Evolutionary conservation across 2,113 vertebrate genomes (phyloP).

Genomic region (Sula dactylatra): DNA sequence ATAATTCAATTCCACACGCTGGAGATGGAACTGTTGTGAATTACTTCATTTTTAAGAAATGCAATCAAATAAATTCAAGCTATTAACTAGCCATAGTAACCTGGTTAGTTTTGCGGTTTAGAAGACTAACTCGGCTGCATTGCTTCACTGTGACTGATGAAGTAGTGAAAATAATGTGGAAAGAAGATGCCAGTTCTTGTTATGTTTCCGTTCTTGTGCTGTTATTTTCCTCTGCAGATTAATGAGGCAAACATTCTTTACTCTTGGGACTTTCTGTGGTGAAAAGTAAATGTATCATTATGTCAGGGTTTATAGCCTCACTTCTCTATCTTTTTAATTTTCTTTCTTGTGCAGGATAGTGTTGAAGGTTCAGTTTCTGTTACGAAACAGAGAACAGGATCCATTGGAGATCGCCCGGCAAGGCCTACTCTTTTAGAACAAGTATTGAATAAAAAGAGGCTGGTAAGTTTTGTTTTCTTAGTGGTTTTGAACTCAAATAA

Average conservation of each 20-base stretch:
- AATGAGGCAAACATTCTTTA: not conserved
- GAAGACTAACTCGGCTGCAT: not conserved
- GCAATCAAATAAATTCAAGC: not conserved
- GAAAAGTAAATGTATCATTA: not conserved
- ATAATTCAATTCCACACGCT: not conserved
- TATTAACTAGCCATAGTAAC: not conserved
- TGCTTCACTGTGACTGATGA: not conserved
- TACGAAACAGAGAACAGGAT: constrained; percentile 89
- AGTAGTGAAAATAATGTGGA: not conserved
- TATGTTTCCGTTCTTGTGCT: not conserved
- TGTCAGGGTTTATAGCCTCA: not conserved
- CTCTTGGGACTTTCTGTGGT: not conserved
- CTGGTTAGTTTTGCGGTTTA: not conserved
- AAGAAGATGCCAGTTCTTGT: not conserved
- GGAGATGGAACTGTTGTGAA: not conserved
- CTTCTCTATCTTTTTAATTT: not conserved
- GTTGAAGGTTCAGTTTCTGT: constrained; percentile 88
- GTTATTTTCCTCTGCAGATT: not conserved
- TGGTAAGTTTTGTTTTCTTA: constrained; percentile 77
- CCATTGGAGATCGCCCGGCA: constrained; percentile 90
- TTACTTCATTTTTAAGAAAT: not conserved
- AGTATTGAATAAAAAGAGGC: constrained; percentile 96
- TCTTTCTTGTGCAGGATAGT: constrained; percentile 76
- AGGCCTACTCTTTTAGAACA: constrained; percentile 95
- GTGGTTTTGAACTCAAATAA: not conserved